Evolutionary conservation across 2,888 invertebrate species (phyloP).

Genomic region (Allolobophora icterica): DNA sequence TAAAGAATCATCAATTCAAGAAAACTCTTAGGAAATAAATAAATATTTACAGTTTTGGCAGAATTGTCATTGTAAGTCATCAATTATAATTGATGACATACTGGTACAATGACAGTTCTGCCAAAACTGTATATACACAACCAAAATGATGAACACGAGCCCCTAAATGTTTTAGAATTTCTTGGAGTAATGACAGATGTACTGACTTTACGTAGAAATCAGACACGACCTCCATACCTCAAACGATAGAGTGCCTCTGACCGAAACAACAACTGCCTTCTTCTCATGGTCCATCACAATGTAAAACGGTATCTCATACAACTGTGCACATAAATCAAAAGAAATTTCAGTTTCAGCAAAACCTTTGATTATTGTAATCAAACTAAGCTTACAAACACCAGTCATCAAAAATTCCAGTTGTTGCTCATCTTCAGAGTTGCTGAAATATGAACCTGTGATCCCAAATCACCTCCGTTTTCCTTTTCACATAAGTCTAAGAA

Average conservation of each 20-base stretch:
- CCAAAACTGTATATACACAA: neutral
- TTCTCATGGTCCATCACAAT: conserved; percentile 83
- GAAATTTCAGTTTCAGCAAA: neutral
- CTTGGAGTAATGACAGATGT: neutral
- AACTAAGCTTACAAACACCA: neutral
- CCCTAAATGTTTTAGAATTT: too few species aligned
- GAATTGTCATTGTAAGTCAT: too few species aligned
- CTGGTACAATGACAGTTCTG: too few species aligned
- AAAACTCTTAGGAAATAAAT: too few species aligned
- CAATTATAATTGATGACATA: too few species aligned
- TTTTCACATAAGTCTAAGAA: too few species aligned
- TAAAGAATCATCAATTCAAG: too few species aligned
- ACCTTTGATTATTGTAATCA: neutral
- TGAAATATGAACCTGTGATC: too few species aligned
- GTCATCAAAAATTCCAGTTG: neutral
- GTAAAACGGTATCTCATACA: conserved; percentile 76
- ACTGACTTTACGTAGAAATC: neutral
- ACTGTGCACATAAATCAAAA: conserved; percentile 67
- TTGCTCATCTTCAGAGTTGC: too few species aligned
- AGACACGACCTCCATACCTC: conserved; percentile 51
- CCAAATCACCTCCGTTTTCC: too few species aligned
- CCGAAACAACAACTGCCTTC: conserved; percentile 79
- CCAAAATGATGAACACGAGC: neutral
- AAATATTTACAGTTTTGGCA: too few species aligned
- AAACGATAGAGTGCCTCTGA: conserved; percentile 82